A percentile compares a stretch with the other conserved stretches of the same genome.
phyloP scores from a whole-genome alignment of 2,797 vertebrate species.

The Oryzias sinensis region DNA sequence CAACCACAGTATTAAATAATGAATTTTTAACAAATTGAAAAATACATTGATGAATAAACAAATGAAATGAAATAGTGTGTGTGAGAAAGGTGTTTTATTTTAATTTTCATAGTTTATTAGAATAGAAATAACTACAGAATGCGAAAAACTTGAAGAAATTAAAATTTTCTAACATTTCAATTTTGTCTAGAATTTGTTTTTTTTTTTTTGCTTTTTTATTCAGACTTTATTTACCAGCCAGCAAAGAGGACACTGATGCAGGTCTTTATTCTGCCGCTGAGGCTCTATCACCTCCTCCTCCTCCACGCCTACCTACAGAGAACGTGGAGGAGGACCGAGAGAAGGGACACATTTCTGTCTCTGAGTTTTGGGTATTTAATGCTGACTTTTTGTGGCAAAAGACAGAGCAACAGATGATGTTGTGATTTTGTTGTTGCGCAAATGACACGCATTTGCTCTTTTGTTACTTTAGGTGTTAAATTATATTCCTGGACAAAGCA shows the following conservation, averaged over 20 bases:
- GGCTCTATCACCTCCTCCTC: conserved; percentile 60
- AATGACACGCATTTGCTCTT: conserved; percentile 26
- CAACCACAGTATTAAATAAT: too few species aligned
- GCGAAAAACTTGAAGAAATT: background rate
- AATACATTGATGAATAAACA: too few species aligned
- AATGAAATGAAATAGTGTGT: too few species aligned
- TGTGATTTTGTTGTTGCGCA: conserved; percentile 12
- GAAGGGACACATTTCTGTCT: conserved; percentile 42
- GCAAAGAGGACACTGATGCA: conserved; percentile 32
- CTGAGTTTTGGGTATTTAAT: conserved; percentile 34
- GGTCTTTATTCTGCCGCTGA: conserved; percentile 32
- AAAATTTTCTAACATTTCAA: too few species aligned
- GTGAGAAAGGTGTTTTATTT: too few species aligned
- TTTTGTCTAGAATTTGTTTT: background rate
- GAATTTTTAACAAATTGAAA: too few species aligned
- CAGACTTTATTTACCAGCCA: conserved; percentile 26
- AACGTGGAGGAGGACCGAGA: conserved; percentile 53
- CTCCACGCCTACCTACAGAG: conserved; percentile 54
- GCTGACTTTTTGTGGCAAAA: conserved; percentile 27
- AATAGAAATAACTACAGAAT: too few species aligned
- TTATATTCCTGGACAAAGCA: too few species aligned
- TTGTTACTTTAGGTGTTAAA: background rate
- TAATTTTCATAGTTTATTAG: too few species aligned
- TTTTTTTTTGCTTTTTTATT: conserved; percentile 5
- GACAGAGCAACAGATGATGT: conserved; percentile 24